These are phyloP conservation scores for Poeciliopsis prolifica DNA, from an alignment of 2,113 vertebrate species.

Conservation along the genomic window DNA sequence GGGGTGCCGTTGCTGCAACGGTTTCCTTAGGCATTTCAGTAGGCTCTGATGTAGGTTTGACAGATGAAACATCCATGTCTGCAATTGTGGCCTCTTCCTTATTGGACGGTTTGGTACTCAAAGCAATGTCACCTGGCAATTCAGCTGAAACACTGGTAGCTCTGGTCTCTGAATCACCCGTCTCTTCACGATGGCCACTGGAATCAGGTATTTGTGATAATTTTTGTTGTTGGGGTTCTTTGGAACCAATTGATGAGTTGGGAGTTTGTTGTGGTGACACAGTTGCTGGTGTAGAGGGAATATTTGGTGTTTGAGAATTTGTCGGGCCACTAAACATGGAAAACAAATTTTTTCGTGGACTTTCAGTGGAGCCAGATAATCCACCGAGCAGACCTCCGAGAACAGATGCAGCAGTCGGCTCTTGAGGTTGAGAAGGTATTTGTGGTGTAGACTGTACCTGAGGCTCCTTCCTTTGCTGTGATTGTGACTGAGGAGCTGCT, in stretches of 20 bases:
- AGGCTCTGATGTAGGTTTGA: slow-evolving; percentile 18
- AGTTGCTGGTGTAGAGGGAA: slow-evolving; percentile 27
- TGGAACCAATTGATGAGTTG: slow-evolving; percentile 19
- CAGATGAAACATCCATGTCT: slow-evolving; percentile 14
- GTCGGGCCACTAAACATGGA: slow-evolving; percentile 69
- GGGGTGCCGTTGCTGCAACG: slow-evolving; percentile 18
- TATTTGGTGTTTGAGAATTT: slow-evolving; percentile 47
- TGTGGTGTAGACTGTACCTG: slow-evolving; percentile 51
- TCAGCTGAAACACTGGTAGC: slow-evolving; percentile 1
- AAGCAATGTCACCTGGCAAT: slow-evolving; percentile 16
- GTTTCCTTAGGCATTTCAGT: slow-evolving; percentile 21
- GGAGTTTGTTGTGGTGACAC: slow-evolving; percentile 25
- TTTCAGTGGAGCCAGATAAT: slow-evolving; percentile 65
- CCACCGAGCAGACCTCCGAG: slow-evolving; percentile 64
- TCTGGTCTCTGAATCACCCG: slow-evolving; percentile 67
- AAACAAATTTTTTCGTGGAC: slow-evolving; percentile 66
- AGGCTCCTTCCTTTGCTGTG: slow-evolving; percentile 26
- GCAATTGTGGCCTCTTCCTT: slow-evolving; percentile 17
- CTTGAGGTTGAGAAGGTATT: slow-evolving; percentile 50
- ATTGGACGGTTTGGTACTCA: not conserved
- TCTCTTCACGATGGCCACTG: slow-evolving; percentile 11
- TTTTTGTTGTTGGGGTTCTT: slow-evolving; percentile 34
- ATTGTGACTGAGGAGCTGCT: slow-evolving; percentile 32
- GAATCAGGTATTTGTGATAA: slow-evolving; percentile 39
- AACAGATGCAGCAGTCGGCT: slow-evolving; percentile 52